Base-by-base conservation (phyloP, 2,888 invertebrate species). In the Pseudolycoriella hygida region DNA sequence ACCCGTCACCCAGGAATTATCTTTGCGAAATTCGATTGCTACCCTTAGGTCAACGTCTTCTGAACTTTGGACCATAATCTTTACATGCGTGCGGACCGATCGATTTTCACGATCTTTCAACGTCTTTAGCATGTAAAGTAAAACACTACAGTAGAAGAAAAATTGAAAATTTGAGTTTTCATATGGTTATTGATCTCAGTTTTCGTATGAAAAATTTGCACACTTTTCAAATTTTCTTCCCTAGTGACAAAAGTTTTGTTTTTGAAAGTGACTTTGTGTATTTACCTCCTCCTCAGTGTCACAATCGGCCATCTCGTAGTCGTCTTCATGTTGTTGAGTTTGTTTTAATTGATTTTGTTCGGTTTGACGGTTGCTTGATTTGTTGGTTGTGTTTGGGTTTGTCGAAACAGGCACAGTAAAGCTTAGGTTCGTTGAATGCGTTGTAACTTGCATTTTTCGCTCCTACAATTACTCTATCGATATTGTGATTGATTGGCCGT, bases 251-350 rank as follows among this genome's bases (percentile, higher is more conserved):
- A 18, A 17, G 11, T 39, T 39, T 11, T 39, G 39, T 39, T 39
- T 12, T 37, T 37, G 15, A 14, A 40, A 40, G 18, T 40, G 17
- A 20, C 19, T 34, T 14, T 12, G 31, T 19, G 8, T 25, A 6
- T 52, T 52, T 44, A 55, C 55, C 54, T 55, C 55, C 52, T 55
- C 54, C 48, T 55, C 54, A 31, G 55, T 55, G 48, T 54, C 55
- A 48, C 54, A 54, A 44, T 54, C 53, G 48, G 47, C 31, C 38
- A 42, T 42, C 47, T 44, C 17, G 30, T 43, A 50, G 46, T 40
- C 51, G 53, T 42, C 45, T 46, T 42, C 51, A 50, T 52, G 51
- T 50, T 59, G 53, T 51, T 44, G 49, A 17, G 39, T 14, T 25
- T 43, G 47, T 42, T 47, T 15, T 3, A 30, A 40, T 17, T 40